A percentile compares a stretch with the other conserved stretches of the same genome.
Evolutionary conservation across 2,797 vertebrate genomes (phyloP).

Genomic region (Crocidura indochinensis): DNA sequence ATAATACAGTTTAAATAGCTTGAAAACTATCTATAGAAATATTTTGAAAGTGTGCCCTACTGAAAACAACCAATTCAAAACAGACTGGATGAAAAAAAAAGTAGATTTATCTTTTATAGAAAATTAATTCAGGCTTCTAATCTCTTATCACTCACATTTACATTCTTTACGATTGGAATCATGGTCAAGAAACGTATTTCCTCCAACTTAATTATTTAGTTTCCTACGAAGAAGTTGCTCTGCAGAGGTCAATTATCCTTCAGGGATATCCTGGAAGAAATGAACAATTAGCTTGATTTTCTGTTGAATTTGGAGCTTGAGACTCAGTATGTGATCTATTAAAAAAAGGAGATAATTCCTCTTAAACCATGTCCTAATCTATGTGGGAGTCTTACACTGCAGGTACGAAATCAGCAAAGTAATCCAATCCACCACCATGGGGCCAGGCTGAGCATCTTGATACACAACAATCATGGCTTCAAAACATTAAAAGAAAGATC

Average conservation of each 20-base stretch:
- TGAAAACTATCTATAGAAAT: slow-evolving; percentile 5
- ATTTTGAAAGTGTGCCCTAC: slow-evolving; percentile 24
- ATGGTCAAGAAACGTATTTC: slow-evolving; percentile 87
- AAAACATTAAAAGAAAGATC: slow-evolving; percentile 74
- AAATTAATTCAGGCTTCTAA: slow-evolving; percentile 62
- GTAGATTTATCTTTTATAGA: slow-evolving; percentile 67
- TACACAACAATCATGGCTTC: slow-evolving; percentile 68
- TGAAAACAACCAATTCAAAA: slow-evolving; percentile 46
- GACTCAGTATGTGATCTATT: slow-evolving; percentile 91
- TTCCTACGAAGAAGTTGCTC: slow-evolving; percentile 89
- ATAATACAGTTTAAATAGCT: slow-evolving; percentile 41
- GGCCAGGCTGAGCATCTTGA: slow-evolving; percentile 71
- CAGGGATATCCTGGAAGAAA: slow-evolving; percentile 90
- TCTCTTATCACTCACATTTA: slow-evolving; percentile 72
- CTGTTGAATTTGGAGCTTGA: slow-evolving; percentile 91
- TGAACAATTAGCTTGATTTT: slow-evolving; percentile 92
- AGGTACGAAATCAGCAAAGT: slow-evolving; percentile 85
- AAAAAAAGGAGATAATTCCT: slow-evolving; percentile 89
- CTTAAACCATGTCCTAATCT: slow-evolving; percentile 88
- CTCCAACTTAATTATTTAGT: slow-evolving; percentile 89
- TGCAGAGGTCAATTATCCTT: slow-evolving; percentile 89
- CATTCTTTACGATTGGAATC: slow-evolving; percentile 74
- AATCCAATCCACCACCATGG: slow-evolving; percentile 82
- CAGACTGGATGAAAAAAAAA: neutral
- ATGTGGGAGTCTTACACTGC: slow-evolving; percentile 85